Conservation (phyloP, 2,113 vertebrate species). For the Synodontis membranacea region DNA sequence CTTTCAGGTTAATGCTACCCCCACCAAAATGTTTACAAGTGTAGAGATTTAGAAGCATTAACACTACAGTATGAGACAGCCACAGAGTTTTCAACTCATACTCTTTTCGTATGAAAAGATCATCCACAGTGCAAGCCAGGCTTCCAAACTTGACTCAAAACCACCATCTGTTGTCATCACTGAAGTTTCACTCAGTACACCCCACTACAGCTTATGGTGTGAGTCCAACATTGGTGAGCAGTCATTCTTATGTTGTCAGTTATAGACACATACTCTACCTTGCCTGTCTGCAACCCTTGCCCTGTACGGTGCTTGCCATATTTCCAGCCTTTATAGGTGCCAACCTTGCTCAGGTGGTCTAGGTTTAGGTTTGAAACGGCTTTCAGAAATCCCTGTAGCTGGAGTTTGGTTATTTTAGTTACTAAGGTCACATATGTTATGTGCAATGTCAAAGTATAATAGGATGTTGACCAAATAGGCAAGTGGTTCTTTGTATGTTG, state of each 20-base stretch:
- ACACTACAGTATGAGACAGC: background rate
- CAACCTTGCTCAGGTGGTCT: background rate
- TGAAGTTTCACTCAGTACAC: background rate
- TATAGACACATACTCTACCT: background rate
- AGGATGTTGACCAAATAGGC: background rate
- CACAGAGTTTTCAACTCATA: background rate
- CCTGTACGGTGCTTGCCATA: background rate
- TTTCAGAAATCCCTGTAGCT: background rate
- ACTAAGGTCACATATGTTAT: background rate
- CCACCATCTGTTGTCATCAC: background rate
- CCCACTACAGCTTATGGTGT: background rate
- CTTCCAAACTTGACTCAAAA: background rate
- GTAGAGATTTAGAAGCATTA: background rate
- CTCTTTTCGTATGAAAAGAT: no score
- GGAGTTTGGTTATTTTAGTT: background rate
- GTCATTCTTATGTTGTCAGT: background rate
- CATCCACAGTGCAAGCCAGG: background rate
- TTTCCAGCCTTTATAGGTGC: background rate
- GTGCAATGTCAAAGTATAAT: background rate
- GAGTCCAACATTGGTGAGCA: background rate
- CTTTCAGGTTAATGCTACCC: background rate
- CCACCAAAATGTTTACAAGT: background rate
- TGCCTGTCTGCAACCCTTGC: background rate
- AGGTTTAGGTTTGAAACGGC: background rate
- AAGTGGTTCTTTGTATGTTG: background rate